Evolutionary conservation across 2,888 invertebrate species (phyloP).

Genomic region (Agapetus fuscipes): DNA sequence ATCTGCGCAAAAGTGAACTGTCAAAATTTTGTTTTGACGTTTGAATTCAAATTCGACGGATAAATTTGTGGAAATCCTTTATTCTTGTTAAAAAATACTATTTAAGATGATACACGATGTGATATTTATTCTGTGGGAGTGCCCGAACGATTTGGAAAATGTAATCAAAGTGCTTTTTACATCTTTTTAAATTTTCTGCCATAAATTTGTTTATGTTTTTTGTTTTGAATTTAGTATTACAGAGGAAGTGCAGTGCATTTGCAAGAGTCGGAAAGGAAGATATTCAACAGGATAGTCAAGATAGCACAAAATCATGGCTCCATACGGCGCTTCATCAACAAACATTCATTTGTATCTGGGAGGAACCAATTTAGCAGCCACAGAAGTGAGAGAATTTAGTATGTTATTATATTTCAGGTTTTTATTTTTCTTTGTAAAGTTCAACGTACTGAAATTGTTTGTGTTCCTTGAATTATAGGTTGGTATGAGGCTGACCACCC

Average conservation of each 20-base stretch:
- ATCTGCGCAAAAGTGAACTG: too few species aligned
- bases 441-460: too few species aligned
- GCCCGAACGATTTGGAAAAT: slow-evolving; percentile 30
- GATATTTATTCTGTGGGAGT: slow-evolving; percentile 54
- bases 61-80: too few species aligned
- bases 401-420: too few species aligned
- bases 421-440: too few species aligned
- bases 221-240: slow-evolving; percentile 28
- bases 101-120: slow-evolving; percentile 64
- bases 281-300: slow-evolving; percentile 50
- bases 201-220: neutral
- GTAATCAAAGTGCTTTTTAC: neutral
- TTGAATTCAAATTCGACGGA: too few species aligned
- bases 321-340: slow-evolving; percentile 53
- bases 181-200: slow-evolving; percentile 12
- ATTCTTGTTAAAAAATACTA: too few species aligned
- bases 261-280: slow-evolving; percentile 56
- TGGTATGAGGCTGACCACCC: too few species aligned
- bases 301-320: slow-evolving; percentile 54
- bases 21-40: too few species aligned
- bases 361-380: slow-evolving; percentile 38
- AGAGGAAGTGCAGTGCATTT: slow-evolving; percentile 40
- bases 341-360: slow-evolving; percentile 37
- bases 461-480: too few species aligned
- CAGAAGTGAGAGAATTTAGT: neutral